Percentiles rank a stretch among this genome's conserved stretches.
phyloP scores from a whole-genome alignment of 2,113 vertebrate species.

The Coturnix japonica region DNA sequence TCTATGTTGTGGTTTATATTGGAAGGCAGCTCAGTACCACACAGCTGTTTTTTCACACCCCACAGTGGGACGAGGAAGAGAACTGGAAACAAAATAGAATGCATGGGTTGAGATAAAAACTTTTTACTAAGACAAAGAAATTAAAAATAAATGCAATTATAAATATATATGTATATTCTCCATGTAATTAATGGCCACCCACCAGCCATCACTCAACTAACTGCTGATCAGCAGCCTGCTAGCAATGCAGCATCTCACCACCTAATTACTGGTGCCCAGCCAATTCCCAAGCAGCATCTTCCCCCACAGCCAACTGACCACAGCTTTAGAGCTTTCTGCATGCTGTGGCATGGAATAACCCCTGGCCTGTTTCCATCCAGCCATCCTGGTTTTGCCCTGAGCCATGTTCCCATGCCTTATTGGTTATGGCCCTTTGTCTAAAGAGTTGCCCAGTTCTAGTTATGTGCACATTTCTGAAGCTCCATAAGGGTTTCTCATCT shows the following conservation, averaged over 20 bases:
- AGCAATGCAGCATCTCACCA: not conserved
- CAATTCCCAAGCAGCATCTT: not conserved
- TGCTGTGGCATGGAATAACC: not conserved
- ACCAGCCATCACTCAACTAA: not conserved
- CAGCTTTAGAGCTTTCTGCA: not conserved
- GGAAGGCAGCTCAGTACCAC: not conserved
- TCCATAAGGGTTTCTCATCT: not conserved
- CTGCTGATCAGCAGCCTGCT: not conserved
- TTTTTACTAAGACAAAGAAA: not conserved
- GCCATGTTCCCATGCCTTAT: not conserved
- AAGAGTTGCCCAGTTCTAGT: not conserved
- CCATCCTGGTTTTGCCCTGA: not conserved
- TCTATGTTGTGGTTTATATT: not conserved
- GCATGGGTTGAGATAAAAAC: not conserved
- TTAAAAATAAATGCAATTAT: not conserved
- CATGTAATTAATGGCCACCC: not conserved
- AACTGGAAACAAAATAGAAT: not conserved
- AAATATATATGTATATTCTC: not conserved
- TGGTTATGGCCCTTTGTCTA: not conserved
- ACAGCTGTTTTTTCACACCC: not conserved
- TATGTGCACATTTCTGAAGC: not conserved
- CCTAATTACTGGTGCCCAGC: not conserved
- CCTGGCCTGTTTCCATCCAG: not conserved
- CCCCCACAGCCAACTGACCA: not conserved
- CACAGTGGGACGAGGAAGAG: not conserved